A percentile compares a stretch with the other conserved stretches of the same genome.
Evolutionary conservation across 2,113 vertebrate genomes (phyloP).

Genomic region (Cacatua alba): DNA sequence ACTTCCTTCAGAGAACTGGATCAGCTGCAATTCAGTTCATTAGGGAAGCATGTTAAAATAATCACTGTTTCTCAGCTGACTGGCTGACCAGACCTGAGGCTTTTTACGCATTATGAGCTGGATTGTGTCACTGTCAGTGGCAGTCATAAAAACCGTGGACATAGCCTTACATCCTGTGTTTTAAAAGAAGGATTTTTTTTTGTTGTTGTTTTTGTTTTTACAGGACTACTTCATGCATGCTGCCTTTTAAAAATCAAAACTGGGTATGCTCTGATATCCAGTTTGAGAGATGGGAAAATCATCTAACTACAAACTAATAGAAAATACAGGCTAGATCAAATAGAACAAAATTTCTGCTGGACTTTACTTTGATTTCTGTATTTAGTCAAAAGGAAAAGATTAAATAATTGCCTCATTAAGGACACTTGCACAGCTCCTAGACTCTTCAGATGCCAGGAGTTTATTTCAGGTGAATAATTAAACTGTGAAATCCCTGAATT

Average conservation of each 20-base stretch:
- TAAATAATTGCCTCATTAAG: background rate
- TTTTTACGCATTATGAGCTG: background rate
- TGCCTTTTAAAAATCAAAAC: background rate
- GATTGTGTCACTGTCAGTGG: background rate
- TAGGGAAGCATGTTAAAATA: background rate
- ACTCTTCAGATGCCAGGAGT: background rate
- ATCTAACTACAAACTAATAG: background rate
- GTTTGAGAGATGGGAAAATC: slow-evolving; percentile 17
- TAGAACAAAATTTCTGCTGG: background rate
- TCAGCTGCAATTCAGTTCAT: background rate
- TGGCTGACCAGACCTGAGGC: background rate
- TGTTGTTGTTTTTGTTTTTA: background rate
- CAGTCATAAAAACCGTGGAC: background rate
- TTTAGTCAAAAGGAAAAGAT: background rate
- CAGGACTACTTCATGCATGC: background rate
- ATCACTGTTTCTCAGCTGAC: background rate
- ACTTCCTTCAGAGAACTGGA: background rate
- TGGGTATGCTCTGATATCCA: background rate
- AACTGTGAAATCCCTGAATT: background rate
- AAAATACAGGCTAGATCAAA: slow-evolving; percentile 18
- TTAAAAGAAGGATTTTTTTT: background rate
- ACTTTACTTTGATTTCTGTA: background rate
- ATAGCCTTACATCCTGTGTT: slow-evolving; percentile 1
- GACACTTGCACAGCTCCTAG: background rate
- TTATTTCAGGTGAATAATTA: slow-evolving; percentile 7